These are phyloP conservation scores for Pachliopta kotzebuea DNA, from an alignment of 2,888 invertebrate species.

Conservation along the genomic window DNA sequence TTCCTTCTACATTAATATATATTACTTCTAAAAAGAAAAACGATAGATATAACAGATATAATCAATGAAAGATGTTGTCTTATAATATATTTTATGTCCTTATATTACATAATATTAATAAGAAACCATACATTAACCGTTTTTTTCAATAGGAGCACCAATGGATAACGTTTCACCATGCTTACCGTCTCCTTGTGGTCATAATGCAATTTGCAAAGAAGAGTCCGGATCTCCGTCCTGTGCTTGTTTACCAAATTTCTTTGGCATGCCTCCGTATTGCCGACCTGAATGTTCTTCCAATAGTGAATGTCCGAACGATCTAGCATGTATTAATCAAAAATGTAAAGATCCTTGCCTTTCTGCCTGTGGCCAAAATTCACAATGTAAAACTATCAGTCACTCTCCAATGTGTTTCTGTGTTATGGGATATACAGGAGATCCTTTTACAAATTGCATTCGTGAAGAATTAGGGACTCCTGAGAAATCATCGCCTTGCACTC, in stretches of 20 bases:
- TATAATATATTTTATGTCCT: too few relatives aligned
- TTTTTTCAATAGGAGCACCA: conserved; percentile 59
- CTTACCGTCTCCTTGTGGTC: conserved; percentile 85
- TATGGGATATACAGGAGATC: conserved; percentile 84
- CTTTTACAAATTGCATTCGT: conserved; percentile 81
- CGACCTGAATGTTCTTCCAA: conserved; percentile 87
- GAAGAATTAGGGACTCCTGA: conserved; percentile 65
- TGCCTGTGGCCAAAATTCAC: conserved; percentile 86
- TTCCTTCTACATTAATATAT: not conserved
- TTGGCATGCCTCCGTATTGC: conserved; percentile 89
- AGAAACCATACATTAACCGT: not conserved
- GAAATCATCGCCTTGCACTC: conserved; percentile 77
- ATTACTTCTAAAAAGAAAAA: not conserved
- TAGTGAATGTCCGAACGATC: conserved; percentile 83
- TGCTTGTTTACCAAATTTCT: conserved; percentile 83
- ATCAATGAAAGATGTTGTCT: too few relatives aligned
- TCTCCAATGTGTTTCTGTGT: conserved; percentile 88
- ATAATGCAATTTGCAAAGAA: conserved; percentile 82
- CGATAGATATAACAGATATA: too few relatives aligned
- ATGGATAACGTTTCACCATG: conserved; percentile 82
- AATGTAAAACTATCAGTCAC: conserved; percentile 87
- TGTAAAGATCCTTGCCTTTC: conserved; percentile 84
- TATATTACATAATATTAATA: not conserved
- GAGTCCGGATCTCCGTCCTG: conserved; percentile 82
- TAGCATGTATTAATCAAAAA: conserved; percentile 84